Evolutionary conservation across 2,797 vertebrate genomes (phyloP), one percentile per base, ranked within the genome.

Genomic region (Prunella strophiata): DNA sequence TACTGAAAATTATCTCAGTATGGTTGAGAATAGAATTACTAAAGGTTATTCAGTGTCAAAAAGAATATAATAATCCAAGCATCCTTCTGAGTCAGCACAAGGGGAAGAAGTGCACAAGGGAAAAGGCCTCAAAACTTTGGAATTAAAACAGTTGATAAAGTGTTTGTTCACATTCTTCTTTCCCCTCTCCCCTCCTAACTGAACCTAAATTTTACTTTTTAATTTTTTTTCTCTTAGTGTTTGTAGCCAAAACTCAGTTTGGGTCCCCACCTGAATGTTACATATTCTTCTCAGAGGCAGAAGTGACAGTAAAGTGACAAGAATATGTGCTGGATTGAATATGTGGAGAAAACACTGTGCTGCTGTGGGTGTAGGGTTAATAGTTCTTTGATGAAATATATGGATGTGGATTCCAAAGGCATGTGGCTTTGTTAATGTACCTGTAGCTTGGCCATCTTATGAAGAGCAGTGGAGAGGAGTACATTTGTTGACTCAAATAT

Each of bases 401-500:
- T 36, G 27, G 7, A 17, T 76, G 32, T 1, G 1, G 59, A 68
- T 91, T 78, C 43, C 36, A 73, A 82, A 58, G 47, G 11, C 10
- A 50, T 0, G 1, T n/a, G 67, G 17, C 18, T 20, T 50, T 47
- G 8, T 76, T 75, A 48, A 34, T 0, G 0, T 77, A 54, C 22
- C 21, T 76, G 9, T 65, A 43, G 10, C 38, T 83, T 75, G 62
- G 30, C 42, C 30, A 11, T 63, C 32, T 36, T 61, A 2, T 57
- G 42, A 59, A 55, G 34, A 52, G 26, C 38, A 66, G 20, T 34
- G 26, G 29, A 55, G 20, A 57, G 50, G 30, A 20, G 15, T 51
- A 16, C 57, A 16, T 81, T 45, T 81, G 36, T 29, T 66, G 36
- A 75, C 25, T 36, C 40, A 66, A 12, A 32, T 18, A 18, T 13